These are phyloP conservation scores for Arbacia lixula DNA, from an alignment of 53 echinoderm and acorn worm genomes.

Conservation along the genomic window DNA sequence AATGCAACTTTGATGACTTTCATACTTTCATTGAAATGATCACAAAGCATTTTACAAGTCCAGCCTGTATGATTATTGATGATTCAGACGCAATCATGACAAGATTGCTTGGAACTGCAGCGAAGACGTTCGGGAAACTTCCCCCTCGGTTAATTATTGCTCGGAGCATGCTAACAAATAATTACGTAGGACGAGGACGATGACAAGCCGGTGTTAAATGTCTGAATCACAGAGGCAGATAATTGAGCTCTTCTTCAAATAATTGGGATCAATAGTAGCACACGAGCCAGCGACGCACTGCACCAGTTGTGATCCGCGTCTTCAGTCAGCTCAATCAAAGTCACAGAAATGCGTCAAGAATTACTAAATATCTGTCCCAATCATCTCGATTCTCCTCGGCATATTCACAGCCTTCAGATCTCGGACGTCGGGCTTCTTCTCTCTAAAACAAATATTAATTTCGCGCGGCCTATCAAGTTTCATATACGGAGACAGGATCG, in stretches of 20 bases:
- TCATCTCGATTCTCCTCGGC: too few species aligned
- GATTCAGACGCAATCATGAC: conserved; percentile 30
- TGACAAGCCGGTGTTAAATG: conserved; percentile 25
- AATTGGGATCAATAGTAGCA: conserved; percentile 36
- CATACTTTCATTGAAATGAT: too few species aligned
- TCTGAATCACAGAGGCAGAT: conserved; percentile 34
- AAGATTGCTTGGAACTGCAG: too few species aligned
- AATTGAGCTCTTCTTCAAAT: conserved; percentile 35
- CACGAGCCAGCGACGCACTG: too few species aligned
- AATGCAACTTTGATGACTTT: too few species aligned
- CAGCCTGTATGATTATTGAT: conserved; percentile 51
- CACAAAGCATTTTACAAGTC: too few species aligned
- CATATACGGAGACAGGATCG: conserved; percentile 15
- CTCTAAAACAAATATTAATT: conserved; percentile 55
- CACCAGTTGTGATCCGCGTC: too few species aligned
- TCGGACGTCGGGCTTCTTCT: neutral
- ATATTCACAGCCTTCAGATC: too few species aligned
- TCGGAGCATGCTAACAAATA: conserved; percentile 33
- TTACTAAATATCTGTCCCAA: too few species aligned
- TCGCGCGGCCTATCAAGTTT: conserved; percentile 25
- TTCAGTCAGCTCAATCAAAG: too few species aligned
- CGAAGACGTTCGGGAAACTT: too few species aligned
- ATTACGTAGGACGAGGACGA: conserved; percentile 47
- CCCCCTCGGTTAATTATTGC: conserved; percentile 42
- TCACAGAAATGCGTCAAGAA: too few species aligned